phyloP scores from a whole-genome alignment of 2,113 vertebrate species.

The Cyanoramphus novaezelandiae region DNA sequence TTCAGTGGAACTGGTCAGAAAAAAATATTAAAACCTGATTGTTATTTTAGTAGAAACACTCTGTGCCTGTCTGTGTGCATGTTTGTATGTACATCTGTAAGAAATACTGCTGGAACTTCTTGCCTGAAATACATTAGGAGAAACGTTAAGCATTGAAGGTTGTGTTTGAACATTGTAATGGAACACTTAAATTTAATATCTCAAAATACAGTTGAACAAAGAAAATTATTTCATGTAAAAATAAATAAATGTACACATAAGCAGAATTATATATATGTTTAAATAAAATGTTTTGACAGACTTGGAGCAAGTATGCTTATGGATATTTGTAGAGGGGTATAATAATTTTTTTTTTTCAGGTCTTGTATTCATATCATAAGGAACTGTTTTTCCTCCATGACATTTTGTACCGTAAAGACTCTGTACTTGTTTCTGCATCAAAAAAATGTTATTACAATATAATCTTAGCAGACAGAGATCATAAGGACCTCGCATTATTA shows the following conservation, averaged over 20 bases:
- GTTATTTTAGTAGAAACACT: neutral
- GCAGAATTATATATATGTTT: neutral
- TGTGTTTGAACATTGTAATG: neutral
- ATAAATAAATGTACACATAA: neutral
- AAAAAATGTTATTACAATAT: constrained; percentile 15
- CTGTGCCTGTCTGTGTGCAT: neutral
- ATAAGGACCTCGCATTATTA: constrained; percentile 42
- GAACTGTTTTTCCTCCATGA: neutral
- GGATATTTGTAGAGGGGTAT: accelerated
- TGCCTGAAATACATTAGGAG: neutral
- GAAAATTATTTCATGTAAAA: neutral
- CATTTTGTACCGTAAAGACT: neutral
- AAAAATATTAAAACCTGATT: neutral
- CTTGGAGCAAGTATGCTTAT: neutral
- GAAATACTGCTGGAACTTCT: neutral
- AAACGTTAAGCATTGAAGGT: neutral
- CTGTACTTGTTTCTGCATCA: constrained; percentile 9
- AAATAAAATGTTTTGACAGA: neutral
- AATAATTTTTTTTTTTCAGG: neutral
- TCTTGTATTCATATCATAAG: neutral
- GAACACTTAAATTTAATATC: neutral
- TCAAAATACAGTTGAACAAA: neutral
- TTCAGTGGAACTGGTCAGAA: neutral
- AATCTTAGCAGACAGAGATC: constrained; percentile 28
- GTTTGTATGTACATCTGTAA: too few species aligned